Evolutionary conservation across 2,888 invertebrate species (phyloP).

Genomic region (Selenia dentaria): DNA sequence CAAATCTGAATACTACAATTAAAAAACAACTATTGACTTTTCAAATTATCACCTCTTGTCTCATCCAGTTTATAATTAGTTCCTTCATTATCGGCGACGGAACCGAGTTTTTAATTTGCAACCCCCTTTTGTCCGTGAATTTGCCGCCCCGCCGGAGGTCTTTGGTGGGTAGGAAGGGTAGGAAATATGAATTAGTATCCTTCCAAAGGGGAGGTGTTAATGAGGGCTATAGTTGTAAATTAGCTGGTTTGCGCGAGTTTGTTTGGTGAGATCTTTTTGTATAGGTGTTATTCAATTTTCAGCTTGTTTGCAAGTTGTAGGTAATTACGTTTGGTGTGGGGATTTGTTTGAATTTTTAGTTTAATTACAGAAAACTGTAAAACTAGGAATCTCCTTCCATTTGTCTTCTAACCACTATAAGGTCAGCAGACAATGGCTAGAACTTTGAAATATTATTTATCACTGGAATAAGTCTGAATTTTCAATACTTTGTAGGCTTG

Average conservation of each 20-base stretch:
- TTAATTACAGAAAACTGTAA: too few species aligned
- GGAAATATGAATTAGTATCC: constrained; percentile 77
- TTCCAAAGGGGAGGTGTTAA: constrained; percentile 58
- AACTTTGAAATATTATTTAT: too few species aligned
- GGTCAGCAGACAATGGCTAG: too few species aligned
- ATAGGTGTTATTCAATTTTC: constrained; percentile 9
- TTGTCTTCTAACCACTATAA: too few species aligned
- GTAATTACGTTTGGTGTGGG: not conserved
- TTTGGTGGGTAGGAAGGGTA: constrained; percentile 41
- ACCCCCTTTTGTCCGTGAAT: constrained; percentile 69
- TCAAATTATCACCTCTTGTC: constrained; percentile 29
- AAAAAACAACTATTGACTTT: not conserved
- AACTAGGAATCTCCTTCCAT: too few species aligned
- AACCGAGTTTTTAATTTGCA: constrained; percentile 76
- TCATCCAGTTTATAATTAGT: constrained; percentile 45
- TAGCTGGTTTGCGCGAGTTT: constrained; percentile 27
- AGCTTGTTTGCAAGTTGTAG: constrained; percentile 1
- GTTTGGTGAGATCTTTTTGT: not conserved
- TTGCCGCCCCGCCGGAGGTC: constrained; percentile 68
- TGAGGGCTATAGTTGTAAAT: constrained; percentile 49
- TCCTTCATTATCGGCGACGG: constrained; percentile 58
- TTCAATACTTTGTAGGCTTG: too few species aligned
- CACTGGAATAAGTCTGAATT: too few species aligned
- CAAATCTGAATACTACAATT: not conserved
- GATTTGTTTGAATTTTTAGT: not conserved